phyloP scores from a whole-genome alignment of 2,113 vertebrate species.

The Aegotheles bennettii region DNA sequence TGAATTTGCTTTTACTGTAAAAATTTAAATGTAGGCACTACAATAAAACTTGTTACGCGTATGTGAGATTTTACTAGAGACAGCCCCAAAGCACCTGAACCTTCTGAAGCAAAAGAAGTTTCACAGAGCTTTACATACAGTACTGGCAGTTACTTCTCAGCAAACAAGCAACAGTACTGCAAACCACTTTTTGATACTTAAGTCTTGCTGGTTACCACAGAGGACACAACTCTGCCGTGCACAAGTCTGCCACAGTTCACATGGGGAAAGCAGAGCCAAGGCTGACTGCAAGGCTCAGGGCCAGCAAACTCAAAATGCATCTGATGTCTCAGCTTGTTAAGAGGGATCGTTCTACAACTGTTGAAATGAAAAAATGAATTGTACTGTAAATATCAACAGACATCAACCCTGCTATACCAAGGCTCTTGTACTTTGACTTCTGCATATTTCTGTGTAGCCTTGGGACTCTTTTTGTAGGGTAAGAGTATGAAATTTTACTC shows the following conservation, averaged over 20 bases:
- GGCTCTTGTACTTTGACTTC: background rate
- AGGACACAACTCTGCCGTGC: background rate
- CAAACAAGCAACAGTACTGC: background rate
- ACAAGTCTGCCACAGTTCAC: background rate
- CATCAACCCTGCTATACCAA: background rate
- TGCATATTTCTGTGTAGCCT: fast-evolving
- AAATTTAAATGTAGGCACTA: background rate
- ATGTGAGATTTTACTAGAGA: background rate
- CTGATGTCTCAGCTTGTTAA: background rate
- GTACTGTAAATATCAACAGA: background rate
- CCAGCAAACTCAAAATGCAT: background rate
- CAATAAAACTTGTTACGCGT: background rate
- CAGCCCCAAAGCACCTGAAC: background rate
- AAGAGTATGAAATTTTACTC: background rate
- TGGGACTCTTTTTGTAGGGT: background rate
- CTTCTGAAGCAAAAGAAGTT: background rate
- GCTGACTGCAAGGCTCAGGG: background rate
- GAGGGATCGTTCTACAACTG: background rate
- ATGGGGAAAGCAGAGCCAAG: background rate
- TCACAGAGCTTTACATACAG: background rate
- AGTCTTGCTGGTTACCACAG: background rate
- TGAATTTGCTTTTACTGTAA: background rate
- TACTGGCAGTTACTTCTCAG: background rate
- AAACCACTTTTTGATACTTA: background rate
- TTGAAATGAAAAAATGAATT: background rate